Percentiles rank a stretch among this genome's conserved stretches.
phyloP scores from a whole-genome alignment of 2,113 vertebrate species.

The Hippocampus zosterae region DNA sequence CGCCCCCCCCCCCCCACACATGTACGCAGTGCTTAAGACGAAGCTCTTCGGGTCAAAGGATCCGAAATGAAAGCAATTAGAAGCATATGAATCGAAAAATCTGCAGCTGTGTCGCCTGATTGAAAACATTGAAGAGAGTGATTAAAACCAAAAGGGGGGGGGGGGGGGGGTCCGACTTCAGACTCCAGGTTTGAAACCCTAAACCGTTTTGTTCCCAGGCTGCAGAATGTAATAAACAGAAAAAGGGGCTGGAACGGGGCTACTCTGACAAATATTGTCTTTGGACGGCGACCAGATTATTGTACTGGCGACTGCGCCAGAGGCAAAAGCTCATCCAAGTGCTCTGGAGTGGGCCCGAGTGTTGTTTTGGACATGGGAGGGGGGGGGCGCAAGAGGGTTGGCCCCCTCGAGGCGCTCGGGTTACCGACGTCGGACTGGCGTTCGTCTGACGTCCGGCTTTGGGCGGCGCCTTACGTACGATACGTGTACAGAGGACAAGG shows the following conservation, averaged over 20 bases:
- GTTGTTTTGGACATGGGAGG: slow-evolving; percentile 72
- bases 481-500: no score
- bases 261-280: slow-evolving; percentile 74
- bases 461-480: no score
- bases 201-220: slow-evolving; percentile 35
- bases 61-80: slow-evolving; percentile 36
- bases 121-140: slow-evolving; percentile 51
- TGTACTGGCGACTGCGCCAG: slow-evolving; percentile 65
- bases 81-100: slow-evolving; percentile 55
- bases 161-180: slow-evolving; percentile 18
- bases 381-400: slow-evolving; percentile 56
- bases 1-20: slow-evolving; percentile 16
- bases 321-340: slow-evolving; percentile 63
- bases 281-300: slow-evolving; percentile 67
- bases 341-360: slow-evolving; percentile 67
- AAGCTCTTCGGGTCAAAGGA: slow-evolving; percentile 26
- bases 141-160: slow-evolving; percentile 35
- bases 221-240: slow-evolving; percentile 70
- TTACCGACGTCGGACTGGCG: no score
- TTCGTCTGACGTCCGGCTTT: no score
- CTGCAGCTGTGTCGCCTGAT: slow-evolving; percentile 48
- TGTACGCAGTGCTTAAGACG: slow-evolving; percentile 22
- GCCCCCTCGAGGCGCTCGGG: slow-evolving; percentile 45
- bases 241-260: slow-evolving; percentile 65
- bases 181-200: slow-evolving; percentile 34